Percentiles rank a stretch among this genome's conserved stretches.
phyloP scores from a whole-genome alignment of 1,140 invertebrate species.

The Adelges cooleyi region DNA sequence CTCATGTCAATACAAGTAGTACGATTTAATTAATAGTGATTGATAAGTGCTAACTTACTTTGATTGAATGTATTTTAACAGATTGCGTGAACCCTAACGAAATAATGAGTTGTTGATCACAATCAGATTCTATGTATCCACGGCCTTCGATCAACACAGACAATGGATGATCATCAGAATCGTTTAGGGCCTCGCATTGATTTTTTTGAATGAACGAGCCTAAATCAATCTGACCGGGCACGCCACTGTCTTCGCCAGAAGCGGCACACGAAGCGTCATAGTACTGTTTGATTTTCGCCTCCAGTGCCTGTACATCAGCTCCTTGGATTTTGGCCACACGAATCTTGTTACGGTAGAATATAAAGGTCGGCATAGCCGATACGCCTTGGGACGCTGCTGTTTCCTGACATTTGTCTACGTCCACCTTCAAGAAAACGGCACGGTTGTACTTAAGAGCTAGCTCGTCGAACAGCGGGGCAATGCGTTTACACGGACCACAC shows the following conservation, averaged over 20 bases:
- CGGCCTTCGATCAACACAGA: slow-evolving; percentile 57
- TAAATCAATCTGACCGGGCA: slow-evolving; percentile 72
- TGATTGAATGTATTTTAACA: slow-evolving; percentile 96
- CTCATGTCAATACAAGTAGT: too few species aligned
- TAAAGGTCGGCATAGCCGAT: slow-evolving; percentile 94
- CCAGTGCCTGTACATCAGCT: slow-evolving; percentile 65
- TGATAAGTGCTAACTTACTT: too few species aligned
- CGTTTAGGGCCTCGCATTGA: slow-evolving; percentile 93
- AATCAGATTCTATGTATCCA: slow-evolving; percentile 77
- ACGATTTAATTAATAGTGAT: too few species aligned
- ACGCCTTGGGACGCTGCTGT: slow-evolving; percentile 76
- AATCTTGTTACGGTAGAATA: slow-evolving; percentile 82
- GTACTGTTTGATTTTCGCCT: slow-evolving; percentile 81
- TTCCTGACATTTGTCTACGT: slow-evolving; percentile 80
- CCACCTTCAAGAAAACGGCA: slow-evolving; percentile 89
- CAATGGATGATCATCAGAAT: slow-evolving; percentile 83
- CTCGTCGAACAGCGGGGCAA: slow-evolving; percentile 81
- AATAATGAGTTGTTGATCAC: slow-evolving; percentile 82
- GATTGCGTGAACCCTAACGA: slow-evolving; percentile 84
- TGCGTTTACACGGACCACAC: slow-evolving; percentile 89
- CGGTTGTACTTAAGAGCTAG: slow-evolving; percentile 72
- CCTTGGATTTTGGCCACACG: slow-evolving; percentile 72
- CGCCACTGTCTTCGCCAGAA: slow-evolving; percentile 46
- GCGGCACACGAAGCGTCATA: slow-evolving; percentile 52
- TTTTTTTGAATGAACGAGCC: slow-evolving; percentile 71